Evolutionary conservation across 2,888 invertebrate species (phyloP).

Genomic region (Alloscopus bannaensis): DNA sequence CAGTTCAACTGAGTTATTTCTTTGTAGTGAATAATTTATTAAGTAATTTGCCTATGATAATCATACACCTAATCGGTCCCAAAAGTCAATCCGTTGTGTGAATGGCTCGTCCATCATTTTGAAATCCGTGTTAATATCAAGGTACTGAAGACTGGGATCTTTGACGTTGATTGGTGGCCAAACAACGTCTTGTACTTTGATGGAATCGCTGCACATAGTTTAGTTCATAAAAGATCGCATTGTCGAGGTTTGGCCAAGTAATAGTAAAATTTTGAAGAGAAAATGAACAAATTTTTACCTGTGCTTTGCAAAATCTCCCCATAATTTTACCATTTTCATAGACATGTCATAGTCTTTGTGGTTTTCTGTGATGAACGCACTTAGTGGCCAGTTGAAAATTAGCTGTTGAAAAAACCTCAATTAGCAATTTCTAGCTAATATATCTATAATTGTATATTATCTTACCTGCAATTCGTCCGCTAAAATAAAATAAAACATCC

Average conservation of each 20-base stretch:
- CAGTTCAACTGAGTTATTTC: no score
- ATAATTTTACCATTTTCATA: conserved; percentile 45
- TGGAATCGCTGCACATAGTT: conserved; percentile 33
- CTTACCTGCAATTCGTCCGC: neutral
- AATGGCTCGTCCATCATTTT: conserved; percentile 64
- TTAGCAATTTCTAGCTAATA: neutral
- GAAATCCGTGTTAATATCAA: conserved; percentile 46
- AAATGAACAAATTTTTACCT: no score
- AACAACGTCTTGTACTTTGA: conserved; percentile 42
- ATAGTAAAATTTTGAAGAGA: no score
- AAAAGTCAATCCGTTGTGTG: conserved; percentile 58
- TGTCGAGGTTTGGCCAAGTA: neutral
- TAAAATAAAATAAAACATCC: neutral
- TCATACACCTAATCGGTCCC: conserved; percentile 49
- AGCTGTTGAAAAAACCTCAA: conserved; percentile 13
- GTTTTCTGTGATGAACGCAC: conserved; percentile 17
- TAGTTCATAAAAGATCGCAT: neutral
- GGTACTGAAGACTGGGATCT: conserved; percentile 37
- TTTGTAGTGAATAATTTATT: no score
- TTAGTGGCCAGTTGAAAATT: conserved; percentile 47
- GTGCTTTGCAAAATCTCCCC: conserved; percentile 56
- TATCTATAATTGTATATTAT: neutral
- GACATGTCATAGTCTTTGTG: conserved; percentile 63
- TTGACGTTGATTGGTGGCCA: conserved; percentile 48
- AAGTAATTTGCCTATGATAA: no score